These are phyloP conservation scores for Himalopsyche tibetana DNA, from an alignment of 2,888 invertebrate genomes.

Conservation along the genomic window DNA sequence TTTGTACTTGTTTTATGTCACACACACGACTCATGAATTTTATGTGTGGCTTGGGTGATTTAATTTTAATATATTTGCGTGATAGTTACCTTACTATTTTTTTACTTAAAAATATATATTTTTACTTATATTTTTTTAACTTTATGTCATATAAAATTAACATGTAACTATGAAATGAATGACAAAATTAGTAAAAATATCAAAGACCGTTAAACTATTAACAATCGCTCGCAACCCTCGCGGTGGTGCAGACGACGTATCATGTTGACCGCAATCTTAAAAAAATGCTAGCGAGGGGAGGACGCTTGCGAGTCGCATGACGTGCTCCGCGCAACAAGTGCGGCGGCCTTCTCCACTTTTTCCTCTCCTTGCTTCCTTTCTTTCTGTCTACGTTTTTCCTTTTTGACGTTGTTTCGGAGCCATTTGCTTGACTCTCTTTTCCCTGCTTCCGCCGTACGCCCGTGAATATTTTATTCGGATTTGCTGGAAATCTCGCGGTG, in stretches of 20 bases:
- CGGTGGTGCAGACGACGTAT: neutral
- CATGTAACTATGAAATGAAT: too few relatives aligned
- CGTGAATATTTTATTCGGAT: constrained; percentile 5
- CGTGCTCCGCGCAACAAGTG: constrained; percentile 31
- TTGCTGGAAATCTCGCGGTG: neutral
- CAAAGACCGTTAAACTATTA: too few relatives aligned
- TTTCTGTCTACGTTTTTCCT: neutral
- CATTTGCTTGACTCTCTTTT: neutral
- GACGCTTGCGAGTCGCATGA: neutral
- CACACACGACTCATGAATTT: too few relatives aligned
- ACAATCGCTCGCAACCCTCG: too few relatives aligned
- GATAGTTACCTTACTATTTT: too few relatives aligned
- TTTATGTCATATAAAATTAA: too few relatives aligned
- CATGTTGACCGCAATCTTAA: constrained; percentile 1
- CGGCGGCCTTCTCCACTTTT: neutral
- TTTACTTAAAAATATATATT: too few relatives aligned
- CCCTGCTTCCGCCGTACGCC: neutral
- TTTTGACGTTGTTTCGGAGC: neutral
- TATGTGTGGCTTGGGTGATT: too few relatives aligned
- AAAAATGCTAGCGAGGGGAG: neutral
- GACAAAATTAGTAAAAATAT: too few relatives aligned
- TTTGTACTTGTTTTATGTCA: too few relatives aligned
- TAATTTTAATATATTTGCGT: too few relatives aligned
- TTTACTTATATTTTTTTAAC: too few relatives aligned
- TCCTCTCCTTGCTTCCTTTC: neutral